phyloP scores from a whole-genome alignment of 2,888 invertebrate genomes.

The Aporophyla nigra region DNA sequence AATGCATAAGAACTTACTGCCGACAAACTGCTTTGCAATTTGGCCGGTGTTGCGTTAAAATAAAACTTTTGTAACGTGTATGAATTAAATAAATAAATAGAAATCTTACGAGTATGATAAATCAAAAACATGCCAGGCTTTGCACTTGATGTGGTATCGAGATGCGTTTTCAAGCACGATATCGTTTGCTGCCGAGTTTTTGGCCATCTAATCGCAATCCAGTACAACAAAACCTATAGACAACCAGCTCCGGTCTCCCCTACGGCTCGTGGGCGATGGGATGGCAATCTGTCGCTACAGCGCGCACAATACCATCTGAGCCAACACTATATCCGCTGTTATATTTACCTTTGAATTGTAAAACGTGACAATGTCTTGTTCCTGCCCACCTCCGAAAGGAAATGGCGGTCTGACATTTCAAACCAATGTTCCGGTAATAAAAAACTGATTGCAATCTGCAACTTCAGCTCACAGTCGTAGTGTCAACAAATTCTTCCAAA shows the following conservation, averaged over 20 bases:
- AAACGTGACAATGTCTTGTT: slow-evolving; percentile 27
- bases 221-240: neutral
- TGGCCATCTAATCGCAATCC: no score
- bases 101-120: no score
- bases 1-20: no score
- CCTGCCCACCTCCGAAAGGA: slow-evolving; percentile 21
- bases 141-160: neutral
- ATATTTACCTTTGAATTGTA: slow-evolving; percentile 37
- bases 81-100: no score
- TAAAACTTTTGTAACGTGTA: no score
- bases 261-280: slow-evolving; percentile 49
- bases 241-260: slow-evolving; percentile 1
- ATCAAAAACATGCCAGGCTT: neutral
- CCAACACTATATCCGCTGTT: slow-evolving; percentile 35
- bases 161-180: no score
- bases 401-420: slow-evolving; percentile 17
- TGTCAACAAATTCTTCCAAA: neutral
- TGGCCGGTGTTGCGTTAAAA: no score
- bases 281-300: slow-evolving; percentile 53
- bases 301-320: slow-evolving; percentile 29
- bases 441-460: no score
- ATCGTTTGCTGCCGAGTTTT: no score
- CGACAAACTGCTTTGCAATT: no score
- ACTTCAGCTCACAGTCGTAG: no score
- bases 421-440: neutral